These are phyloP conservation scores for Rattus rattus DNA, from an alignment of 2,113 vertebrate genomes.

Conservation along the genomic window DNA sequence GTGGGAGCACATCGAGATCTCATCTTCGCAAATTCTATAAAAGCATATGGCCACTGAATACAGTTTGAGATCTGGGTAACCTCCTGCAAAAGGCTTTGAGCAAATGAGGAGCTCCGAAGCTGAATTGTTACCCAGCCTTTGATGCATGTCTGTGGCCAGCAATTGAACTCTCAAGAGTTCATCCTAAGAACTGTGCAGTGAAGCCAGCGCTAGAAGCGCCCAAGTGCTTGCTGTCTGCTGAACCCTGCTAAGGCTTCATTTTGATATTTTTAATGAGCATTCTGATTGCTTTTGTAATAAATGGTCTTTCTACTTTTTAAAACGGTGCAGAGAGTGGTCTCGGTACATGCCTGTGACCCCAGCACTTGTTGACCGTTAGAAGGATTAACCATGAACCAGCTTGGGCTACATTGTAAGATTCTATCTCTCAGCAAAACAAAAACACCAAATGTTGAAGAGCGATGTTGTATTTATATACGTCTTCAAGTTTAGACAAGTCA, in stretches of 20 bases:
- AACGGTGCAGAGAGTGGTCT: not conserved
- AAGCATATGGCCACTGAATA: not conserved
- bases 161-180: not conserved
- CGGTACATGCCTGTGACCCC: not conserved
- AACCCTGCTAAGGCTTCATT: slow-evolving; percentile 8
- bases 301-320: not conserved
- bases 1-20: not conserved
- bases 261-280: slow-evolving; percentile 33
- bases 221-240: not conserved
- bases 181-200: not conserved
- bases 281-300: slow-evolving; percentile 7
- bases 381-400: not conserved
- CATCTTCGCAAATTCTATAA: slow-evolving; percentile 4
- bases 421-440: not conserved
- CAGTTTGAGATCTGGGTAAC: not conserved
- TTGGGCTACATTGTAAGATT: not conserved
- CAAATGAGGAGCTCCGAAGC: not conserved
- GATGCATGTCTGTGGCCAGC: not conserved
- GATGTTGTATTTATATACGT: slow-evolving; percentile 4
- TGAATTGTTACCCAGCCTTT: not conserved
- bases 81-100: slow-evolving; percentile 2
- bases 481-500: not conserved
- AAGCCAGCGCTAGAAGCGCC: not conserved
- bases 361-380: not conserved
- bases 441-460: not conserved